phyloP scores from a whole-genome alignment of 2,797 vertebrate species.

The Dendrocincla fuliginosa region DNA sequence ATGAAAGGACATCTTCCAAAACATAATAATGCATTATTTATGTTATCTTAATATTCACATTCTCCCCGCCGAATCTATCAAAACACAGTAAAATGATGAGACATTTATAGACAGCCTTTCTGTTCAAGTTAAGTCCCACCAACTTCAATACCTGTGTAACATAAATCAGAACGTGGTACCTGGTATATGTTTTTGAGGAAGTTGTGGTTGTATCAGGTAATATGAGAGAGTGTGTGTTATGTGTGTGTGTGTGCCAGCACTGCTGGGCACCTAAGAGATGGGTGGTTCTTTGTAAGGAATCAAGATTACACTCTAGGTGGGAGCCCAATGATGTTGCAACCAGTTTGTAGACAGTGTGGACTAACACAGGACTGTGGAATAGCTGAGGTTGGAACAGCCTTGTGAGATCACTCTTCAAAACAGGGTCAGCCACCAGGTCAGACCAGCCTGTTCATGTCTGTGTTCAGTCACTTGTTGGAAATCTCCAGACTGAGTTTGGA shows the following conservation, averaged over 20 bases:
- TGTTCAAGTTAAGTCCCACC: background rate
- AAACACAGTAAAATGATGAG: background rate
- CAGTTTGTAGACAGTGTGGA: background rate
- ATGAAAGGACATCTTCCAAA: background rate
- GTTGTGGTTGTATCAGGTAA: background rate
- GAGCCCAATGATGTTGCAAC: background rate
- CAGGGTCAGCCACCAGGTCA: background rate
- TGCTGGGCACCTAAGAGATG: background rate
- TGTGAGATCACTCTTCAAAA: background rate
- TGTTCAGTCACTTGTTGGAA: background rate
- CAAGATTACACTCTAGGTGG: no score
- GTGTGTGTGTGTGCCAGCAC: background rate
- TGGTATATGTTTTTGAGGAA: background rate
- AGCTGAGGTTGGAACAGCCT: background rate
- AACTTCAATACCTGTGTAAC: fast-evolving
- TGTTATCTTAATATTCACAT: background rate
- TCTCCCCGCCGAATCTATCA: background rate
- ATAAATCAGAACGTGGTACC: background rate
- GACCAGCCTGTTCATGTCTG: background rate
- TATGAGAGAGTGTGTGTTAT: background rate
- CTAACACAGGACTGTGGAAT: background rate
- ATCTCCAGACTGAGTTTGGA: background rate
- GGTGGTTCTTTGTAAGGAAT: background rate
- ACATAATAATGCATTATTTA: background rate
- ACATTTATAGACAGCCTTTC: background rate